Evolutionary conservation across 1,140 invertebrate genomes (phyloP), one percentile per base, ranked within the genome.

Genomic region (Idris sp.): DNA sequence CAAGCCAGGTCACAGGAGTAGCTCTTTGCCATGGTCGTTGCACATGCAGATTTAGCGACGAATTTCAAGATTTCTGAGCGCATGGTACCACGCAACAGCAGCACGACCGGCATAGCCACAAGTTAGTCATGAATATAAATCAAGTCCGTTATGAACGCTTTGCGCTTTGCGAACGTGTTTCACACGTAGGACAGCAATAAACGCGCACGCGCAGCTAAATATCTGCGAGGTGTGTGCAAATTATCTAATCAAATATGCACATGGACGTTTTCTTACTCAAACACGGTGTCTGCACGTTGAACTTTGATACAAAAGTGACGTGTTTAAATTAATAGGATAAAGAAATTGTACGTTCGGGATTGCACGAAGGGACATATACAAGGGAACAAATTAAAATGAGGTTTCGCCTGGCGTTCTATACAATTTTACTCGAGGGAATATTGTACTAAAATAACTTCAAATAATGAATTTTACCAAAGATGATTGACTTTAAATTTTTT

Each of bases 91-190:
- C 53, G 73, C 65, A 75, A 69, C 64, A 69, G 64, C 65, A 49
- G 51, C 59, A 69, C 41, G 26, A 36, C 16, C 38, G 41, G 18
- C 36, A 19, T 64, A 59, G 69, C 69, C 75, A 77, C 75, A 77
- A 77, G 75, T 69, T 77, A 77, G 65, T 74, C 75, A 77, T 77
- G 75, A 77, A 77, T 77, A 77, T 77, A 77, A 77, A 77, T 77
- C 75, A 77, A 74, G 49, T 44, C 40, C 33, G 61, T 62, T 62
- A 61, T 56, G 61, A 65, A 67, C 71, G 64, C 53, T 61, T 48
- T 56, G 16, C 30, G 40, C 36, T 19, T 38, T 59, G 14, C 35
- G 30, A 14, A n/a, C 40, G 11, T 28, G 9, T 31, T 15, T 8
- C 9, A 35, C 28, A 38, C 1, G 16, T n/a, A 14, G 13, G 30